phyloP scores from a whole-genome alignment of 1,140 invertebrate genomes.

The Micrasema longulum region DNA sequence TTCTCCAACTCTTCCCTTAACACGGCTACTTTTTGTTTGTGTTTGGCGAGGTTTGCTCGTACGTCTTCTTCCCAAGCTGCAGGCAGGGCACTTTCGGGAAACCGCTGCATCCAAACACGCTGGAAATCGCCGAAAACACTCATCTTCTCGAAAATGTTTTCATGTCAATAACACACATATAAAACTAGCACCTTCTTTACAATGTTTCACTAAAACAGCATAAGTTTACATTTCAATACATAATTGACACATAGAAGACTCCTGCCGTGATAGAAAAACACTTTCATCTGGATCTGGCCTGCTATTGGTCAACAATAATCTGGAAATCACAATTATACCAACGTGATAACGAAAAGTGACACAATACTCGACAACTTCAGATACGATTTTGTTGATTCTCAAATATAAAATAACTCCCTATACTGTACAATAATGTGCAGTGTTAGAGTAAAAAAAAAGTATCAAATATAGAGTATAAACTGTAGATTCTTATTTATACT shows the following conservation, averaged over 20 bases:
- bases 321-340: no score
- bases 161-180: conserved; percentile 31
- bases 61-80: conserved; percentile 93
- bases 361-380: no score
- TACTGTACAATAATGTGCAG: no score
- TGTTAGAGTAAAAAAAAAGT: no score
- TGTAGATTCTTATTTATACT: no score
- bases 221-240: conserved; percentile 48
- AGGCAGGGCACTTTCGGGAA: conserved; percentile 88
- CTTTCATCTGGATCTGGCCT: conserved; percentile 36
- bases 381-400: no score
- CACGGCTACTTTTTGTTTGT: conserved; percentile 83
- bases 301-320: conserved; percentile 17
- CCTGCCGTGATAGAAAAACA: conserved; percentile 48
- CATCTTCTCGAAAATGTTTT: conserved; percentile 69
- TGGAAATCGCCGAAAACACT: conserved; percentile 91
- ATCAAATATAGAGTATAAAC: no score
- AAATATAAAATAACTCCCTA: no score
- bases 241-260: conserved; percentile 46
- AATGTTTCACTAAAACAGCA: conserved; percentile 31
- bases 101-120: conserved; percentile 87
- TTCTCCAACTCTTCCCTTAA: conserved; percentile 88
- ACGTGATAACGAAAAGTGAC: no score
- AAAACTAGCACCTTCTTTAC: conserved; percentile 21
- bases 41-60: conserved; percentile 86